These are phyloP conservation scores for Cydia splendana DNA, from an alignment of 1,140 invertebrate genomes.

Conservation along the genomic window DNA sequence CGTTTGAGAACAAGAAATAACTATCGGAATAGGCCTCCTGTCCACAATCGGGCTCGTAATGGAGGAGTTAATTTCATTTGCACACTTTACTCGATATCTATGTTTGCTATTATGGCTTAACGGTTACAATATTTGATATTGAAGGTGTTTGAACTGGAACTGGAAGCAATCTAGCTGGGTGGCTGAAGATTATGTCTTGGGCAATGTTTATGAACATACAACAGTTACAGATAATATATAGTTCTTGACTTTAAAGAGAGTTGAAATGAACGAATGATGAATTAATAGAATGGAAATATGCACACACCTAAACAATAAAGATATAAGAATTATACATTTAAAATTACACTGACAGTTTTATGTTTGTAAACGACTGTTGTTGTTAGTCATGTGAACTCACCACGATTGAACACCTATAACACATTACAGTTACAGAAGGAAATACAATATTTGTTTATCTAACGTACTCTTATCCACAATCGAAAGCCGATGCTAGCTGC, in stretches of 20 bases:
- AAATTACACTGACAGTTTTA: too few relatives aligned
- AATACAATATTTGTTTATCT: background rate
- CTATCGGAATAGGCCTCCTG: background rate
- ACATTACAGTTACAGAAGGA: background rate
- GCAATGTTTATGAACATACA: background rate
- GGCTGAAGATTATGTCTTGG: background rate
- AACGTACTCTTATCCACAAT: background rate
- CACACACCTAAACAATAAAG: too few relatives aligned
- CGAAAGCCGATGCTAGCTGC: slow-evolving; percentile 26
- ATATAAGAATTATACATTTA: too few relatives aligned
- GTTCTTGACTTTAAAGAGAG: background rate
- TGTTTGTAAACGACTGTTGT: too few relatives aligned
- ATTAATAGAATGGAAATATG: too few relatives aligned
- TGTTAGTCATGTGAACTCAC: too few relatives aligned
- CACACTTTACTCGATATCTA: background rate
- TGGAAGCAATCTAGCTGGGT: background rate
- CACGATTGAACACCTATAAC: too few relatives aligned
- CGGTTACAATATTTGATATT: background rate
- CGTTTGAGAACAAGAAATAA: too few relatives aligned
- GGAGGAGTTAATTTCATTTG: slow-evolving; percentile 1
- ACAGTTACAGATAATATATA: background rate
- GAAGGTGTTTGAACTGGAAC: background rate
- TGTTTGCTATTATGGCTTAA: background rate
- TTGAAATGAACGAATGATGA: too few relatives aligned
- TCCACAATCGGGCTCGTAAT: background rate